phyloP scores from a whole-genome alignment of 2,797 vertebrate species.

The Coilia nasus region DNA sequence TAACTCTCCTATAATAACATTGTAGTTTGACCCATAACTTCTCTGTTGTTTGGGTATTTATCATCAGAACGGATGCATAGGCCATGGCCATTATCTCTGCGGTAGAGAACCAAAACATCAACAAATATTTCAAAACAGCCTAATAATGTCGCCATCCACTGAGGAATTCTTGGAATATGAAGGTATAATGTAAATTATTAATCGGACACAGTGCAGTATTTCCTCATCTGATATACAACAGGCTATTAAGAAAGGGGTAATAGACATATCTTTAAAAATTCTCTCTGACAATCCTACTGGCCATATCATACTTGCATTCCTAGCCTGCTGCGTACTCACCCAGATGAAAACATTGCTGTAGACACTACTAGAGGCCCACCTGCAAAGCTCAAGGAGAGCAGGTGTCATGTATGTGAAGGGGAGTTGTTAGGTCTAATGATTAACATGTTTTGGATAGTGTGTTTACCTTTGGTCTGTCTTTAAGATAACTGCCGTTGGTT shows the following conservation, averaged over 20 bases:
- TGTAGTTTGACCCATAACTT: background rate
- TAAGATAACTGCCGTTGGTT: background rate
- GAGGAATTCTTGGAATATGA: background rate
- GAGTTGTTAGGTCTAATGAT: background rate
- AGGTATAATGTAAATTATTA: background rate
- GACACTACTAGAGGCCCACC: background rate
- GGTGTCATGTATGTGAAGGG: background rate
- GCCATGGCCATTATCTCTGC: background rate
- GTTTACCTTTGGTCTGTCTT: background rate
- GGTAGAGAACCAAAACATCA: background rate
- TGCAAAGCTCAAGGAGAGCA: background rate
- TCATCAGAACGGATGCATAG: background rate
- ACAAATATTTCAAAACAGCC: background rate
- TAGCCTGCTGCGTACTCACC: background rate
- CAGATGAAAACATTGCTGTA: background rate
- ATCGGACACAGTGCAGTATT: background rate
- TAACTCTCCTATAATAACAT: background rate
- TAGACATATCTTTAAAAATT: background rate
- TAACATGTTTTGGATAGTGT: background rate
- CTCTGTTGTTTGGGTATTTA: background rate
- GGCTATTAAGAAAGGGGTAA: background rate
- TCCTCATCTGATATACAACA: background rate
- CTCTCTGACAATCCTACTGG: background rate
- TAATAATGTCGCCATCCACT: background rate
- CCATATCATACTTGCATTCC: background rate